phyloP scores from a whole-genome alignment of 1,140 invertebrate genomes.

The Coenobita brevimanus region DNA sequence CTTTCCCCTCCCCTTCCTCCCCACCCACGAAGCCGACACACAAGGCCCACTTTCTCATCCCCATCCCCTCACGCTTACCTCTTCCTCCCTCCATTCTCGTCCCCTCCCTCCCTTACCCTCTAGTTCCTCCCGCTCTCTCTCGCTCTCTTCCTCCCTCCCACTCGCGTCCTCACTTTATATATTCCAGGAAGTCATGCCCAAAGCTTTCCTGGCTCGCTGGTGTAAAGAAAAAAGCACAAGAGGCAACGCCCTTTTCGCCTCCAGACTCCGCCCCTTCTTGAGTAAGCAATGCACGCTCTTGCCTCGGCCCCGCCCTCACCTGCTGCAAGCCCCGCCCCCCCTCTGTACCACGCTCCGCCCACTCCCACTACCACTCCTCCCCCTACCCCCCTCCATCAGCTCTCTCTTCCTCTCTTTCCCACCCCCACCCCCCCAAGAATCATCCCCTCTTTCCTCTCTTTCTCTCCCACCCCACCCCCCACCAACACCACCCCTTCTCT shows the following conservation, averaged over 20 bases:
- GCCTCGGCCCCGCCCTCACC: conserved; percentile 39
- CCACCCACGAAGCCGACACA: background rate
- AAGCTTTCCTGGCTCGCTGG: conserved; percentile 14
- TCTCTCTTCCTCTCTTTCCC: conserved; percentile 22
- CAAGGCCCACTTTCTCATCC: background rate
- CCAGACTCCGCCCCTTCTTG: conserved; percentile 27
- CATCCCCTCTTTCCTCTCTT: too few species aligned
- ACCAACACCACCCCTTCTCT: too few species aligned
- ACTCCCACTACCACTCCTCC: background rate
- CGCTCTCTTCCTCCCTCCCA: background rate
- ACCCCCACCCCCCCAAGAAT: background rate
- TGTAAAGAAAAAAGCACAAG: conserved; percentile 6
- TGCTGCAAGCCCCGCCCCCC: conserved; percentile 24
- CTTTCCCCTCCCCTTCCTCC: background rate
- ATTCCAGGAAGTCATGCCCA: conserved; percentile 54
- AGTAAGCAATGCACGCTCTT: conserved; percentile 48
- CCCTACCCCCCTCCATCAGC: background rate
- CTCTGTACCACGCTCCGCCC: conserved; percentile 11
- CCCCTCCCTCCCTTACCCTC: background rate
- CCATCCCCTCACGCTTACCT: background rate
- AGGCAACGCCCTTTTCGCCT: conserved; percentile 35
- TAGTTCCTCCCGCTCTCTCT: background rate
- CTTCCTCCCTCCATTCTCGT: background rate
- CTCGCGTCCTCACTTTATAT: conserved; percentile 36
- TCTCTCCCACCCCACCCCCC: too few species aligned